phyloP scores from a whole-genome alignment of 2,797 vertebrate genomes.

The Glossophaga mutica region DNA sequence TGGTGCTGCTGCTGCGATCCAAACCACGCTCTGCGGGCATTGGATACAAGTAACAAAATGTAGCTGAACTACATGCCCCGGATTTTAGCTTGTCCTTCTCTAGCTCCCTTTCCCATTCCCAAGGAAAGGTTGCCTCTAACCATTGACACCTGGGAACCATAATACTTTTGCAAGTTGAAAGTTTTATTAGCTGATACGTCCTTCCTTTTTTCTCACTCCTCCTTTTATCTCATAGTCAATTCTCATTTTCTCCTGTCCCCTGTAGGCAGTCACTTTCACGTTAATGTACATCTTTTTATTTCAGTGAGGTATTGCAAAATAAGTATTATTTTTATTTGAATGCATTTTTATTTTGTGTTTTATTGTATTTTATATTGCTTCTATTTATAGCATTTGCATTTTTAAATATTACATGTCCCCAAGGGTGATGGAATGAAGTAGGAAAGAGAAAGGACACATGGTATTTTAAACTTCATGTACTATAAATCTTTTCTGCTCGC shows the following conservation, averaged over 20 bases:
- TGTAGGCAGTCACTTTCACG: not conserved
- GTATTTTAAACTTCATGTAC: not conserved
- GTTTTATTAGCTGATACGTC: not conserved
- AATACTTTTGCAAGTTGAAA: not conserved
- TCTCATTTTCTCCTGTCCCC: not conserved
- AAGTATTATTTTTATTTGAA: not conserved
- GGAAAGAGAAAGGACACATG: not conserved
- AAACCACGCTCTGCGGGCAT: not conserved
- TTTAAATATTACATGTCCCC: not conserved
- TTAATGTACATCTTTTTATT: slow-evolving; percentile 16
- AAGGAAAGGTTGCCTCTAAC: not conserved
- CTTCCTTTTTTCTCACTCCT: not conserved
- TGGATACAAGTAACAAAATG: not conserved
- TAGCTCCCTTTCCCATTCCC: not conserved
- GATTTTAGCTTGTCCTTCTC: not conserved
- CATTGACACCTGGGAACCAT: not conserved
- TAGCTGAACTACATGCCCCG: not conserved
- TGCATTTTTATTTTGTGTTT: not conserved
- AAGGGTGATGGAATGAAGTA: not conserved
- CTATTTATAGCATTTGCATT: slow-evolving; percentile 10
- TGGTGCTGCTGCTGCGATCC: not conserved
- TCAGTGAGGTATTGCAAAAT: not conserved
- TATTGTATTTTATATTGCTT: not conserved
- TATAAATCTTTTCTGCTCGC: not conserved
- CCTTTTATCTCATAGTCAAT: not conserved